A percentile compares a stretch with the other conserved stretches of the same genome.
These are phyloP conservation scores for Hippocampus comes DNA, from an alignment of 2,113 vertebrate genomes.

Conservation along the genomic window DNA sequence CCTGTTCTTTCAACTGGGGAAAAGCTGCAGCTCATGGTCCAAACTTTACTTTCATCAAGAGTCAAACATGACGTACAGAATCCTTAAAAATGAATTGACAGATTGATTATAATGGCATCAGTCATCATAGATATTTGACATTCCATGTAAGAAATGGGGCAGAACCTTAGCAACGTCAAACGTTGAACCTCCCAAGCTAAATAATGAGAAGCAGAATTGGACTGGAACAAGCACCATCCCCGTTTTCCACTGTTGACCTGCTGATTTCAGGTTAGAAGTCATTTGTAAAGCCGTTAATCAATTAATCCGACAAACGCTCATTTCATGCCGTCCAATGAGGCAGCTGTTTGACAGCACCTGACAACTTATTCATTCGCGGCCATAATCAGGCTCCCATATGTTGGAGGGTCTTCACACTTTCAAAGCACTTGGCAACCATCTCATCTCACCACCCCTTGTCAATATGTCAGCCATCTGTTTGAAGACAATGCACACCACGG, in stretches of 20 bases:
- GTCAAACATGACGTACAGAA: not conserved
- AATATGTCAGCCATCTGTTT: constrained; percentile 69
- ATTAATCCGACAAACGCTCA: not conserved
- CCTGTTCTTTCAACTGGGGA: too few relatives aligned
- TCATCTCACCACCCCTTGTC: constrained; percentile 51
- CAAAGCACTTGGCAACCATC: constrained; percentile 39
- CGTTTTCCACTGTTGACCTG: not conserved
- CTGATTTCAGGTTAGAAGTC: not conserved
- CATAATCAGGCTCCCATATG: constrained; percentile 58
- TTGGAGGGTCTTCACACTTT: constrained; percentile 54
- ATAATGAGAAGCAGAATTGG: not conserved
- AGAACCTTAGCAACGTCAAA: not conserved
- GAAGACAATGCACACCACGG: constrained; percentile 48
- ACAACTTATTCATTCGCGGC: constrained; percentile 31
- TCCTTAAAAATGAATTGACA: not conserved
- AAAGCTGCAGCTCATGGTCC: too few relatives aligned
- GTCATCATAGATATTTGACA: too few relatives aligned
- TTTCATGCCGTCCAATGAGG: constrained; percentile 4
- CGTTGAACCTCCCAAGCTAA: not conserved
- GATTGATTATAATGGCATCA: too few relatives aligned
- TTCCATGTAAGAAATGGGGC: too few relatives aligned
- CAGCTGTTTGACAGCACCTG: constrained; percentile 51
- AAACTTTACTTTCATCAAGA: too few relatives aligned
- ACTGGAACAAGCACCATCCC: not conserved
- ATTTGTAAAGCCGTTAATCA: not conserved